Evolutionary conservation across 2,113 vertebrate species (phyloP), one percentile per base, ranked within the genome.

Genomic region (Sinocyclocheilus anophthalmus): DNA sequence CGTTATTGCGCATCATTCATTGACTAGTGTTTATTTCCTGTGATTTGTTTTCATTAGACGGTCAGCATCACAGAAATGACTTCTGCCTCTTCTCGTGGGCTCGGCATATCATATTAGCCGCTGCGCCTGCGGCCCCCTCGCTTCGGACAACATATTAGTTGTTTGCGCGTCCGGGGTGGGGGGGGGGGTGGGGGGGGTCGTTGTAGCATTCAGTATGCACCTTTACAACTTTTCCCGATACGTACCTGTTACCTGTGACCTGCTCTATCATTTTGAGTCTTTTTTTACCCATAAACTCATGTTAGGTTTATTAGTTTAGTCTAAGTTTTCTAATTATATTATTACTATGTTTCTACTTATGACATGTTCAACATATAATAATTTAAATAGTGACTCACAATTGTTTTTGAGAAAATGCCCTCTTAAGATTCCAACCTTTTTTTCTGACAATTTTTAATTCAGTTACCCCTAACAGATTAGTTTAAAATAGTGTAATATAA

Each of bases 31-130:
- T 89, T 87, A 89, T 75, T 81, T 87, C 30, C 30, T 76, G 33
- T 24, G 63, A 84, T 87, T 85, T 88, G 75, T 88, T 88, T 87
- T 84, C 57, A 81, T 81, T 63, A 76, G 81, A 63, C 33, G 48
- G 72, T 61, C 84, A 48, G 78, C 83, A 67, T 87, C 53, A 57
- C 69, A 81, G 76, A 76, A 89, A 73, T 61, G 33, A 55, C 79
- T 85, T 63, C 20, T 26, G 77, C 53, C 55, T 85, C 59, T 84
- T 18, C 57, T 63, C 24, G 8, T 37, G 61, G 55, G 86, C 37
- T 77, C 3, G 1, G 67, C 7, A 70, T 50, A 26, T 16, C 59
- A 42, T 59, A 78, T 86, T 81, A 39, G 75, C 75, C 78, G 16
- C 39, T 39, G 39, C 39, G 5, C 39, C 39, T 39, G 39, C 6